Conservation (phyloP, 2,888 invertebrate species). For the Panopea generosa region DNA sequence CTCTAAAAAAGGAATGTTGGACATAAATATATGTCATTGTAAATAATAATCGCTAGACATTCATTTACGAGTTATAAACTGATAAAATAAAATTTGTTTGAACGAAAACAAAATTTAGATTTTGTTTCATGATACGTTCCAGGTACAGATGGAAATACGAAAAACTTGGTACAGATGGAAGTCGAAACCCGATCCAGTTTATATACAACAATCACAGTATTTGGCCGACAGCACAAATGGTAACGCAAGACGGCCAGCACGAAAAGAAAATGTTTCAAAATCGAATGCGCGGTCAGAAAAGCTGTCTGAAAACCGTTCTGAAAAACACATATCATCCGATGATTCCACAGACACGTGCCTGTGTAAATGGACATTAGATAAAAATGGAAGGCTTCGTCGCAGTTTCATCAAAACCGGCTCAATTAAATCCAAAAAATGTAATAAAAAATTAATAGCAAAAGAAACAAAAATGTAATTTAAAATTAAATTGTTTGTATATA, state of each 20-base stretch:
- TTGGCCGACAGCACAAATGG: slow-evolving; percentile 37
- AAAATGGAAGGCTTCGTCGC: slow-evolving; percentile 48
- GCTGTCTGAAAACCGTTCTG: neutral
- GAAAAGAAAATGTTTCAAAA: neutral
- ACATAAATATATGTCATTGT: no score
- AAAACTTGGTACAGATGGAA: slow-evolving; percentile 69
- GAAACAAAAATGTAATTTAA: slow-evolving; percentile 23
- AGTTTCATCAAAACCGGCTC: slow-evolving; percentile 40
- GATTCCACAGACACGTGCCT: slow-evolving; percentile 51
- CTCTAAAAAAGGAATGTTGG: no score
- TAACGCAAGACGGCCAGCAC: slow-evolving; percentile 12
- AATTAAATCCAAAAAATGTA: slow-evolving; percentile 10
- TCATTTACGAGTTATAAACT: no score
- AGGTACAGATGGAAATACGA: slow-evolving; percentile 76
- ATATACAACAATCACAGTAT: slow-evolving; percentile 51
- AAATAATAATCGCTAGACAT: no score
- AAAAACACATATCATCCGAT: slow-evolving; percentile 44
- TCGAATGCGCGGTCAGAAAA: neutral
- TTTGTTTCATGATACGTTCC: neutral
- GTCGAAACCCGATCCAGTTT: slow-evolving; percentile 55
- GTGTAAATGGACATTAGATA: slow-evolving; percentile 62
- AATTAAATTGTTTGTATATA: no score
- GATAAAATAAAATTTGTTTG: no score
- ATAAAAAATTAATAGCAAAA: slow-evolving; percentile 10
- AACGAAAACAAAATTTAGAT: neutral